Evolutionary conservation across 2,888 invertebrate genomes (phyloP), one percentile per base, ranked within the genome.

Genomic region (Carcina quercana): DNA sequence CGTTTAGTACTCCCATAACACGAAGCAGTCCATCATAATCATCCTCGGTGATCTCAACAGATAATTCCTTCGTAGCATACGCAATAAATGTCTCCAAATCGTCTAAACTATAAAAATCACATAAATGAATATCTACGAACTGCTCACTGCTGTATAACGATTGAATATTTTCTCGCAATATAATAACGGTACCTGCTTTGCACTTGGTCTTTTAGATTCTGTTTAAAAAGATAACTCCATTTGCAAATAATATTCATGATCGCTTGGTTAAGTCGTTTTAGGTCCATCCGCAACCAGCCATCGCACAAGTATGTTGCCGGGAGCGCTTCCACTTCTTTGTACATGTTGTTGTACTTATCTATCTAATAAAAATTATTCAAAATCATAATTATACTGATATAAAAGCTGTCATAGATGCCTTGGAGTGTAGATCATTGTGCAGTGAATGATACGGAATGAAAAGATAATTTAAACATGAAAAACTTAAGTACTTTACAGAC

Each of bases 201-300:
- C 1, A 97, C 96, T 42, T 90, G 88, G 48, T 94, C 88, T 43
- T 93, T 90, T 5, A 97, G 86, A 76, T 96, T 91, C 52, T 92
- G 89, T 56, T 96, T 96, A 58, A 92, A 95, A 45, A 96, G 85
- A 57, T 92, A 91, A 35, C 93, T 91, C 96, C 97, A 97, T 55
- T 94, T 91, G 60, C 93, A 91, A 38, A 96, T 89, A 13, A 89
- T 89, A 61, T 93, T 94, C 42, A 96, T 86, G 11, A 97, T 88
- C 1, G 90, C 88, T 53, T 92, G 92, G 50, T 95, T 93, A 46
- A 97, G 89, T 0, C 92, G 90, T 35, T 87, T 87, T 28, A 94
- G 78, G 53, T 96, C 91, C 2, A 97, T 64, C 35, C 89, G 86
- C 34, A 97, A 80, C 96, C 97, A 97, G 7, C 88, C 86, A 38